Conservation (phyloP, 1,140 invertebrate species). For the Sitophilus oryzae region DNA sequence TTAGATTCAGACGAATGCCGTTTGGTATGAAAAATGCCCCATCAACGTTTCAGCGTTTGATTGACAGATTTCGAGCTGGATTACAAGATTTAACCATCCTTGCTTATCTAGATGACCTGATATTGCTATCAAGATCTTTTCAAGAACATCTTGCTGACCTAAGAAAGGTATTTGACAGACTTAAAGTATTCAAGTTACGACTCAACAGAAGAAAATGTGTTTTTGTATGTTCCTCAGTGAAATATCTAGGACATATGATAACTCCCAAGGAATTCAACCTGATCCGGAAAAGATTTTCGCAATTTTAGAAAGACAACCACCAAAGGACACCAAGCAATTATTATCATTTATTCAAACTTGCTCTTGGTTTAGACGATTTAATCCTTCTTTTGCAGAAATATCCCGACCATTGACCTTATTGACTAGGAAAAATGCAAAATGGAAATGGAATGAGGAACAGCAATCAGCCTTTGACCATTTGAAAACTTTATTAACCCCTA, state of each 20-base stretch:
- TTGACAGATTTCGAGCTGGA: constrained; percentile 10
- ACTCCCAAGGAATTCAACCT: not conserved
- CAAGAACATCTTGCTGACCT: not conserved
- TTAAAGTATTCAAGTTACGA: not conserved
- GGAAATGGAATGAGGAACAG: constrained; percentile 9
- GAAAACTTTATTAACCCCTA: constrained; percentile 2
- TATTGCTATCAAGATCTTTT: constrained; percentile 1
- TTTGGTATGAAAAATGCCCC: too few relatives aligned
- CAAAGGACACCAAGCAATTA: constrained; percentile 3
- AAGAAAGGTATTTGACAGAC: not conserved
- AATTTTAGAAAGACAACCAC: constrained; percentile 9
- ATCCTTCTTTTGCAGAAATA: constrained; percentile 12
- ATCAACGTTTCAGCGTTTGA: constrained; percentile 4
- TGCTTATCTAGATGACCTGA: constrained; percentile 20
- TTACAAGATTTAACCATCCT: constrained; percentile 1
- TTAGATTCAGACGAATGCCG: too few relatives aligned
- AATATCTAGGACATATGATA: constrained; percentile 5
- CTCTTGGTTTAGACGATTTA: constrained; percentile 12
- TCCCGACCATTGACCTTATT: constrained; percentile 9
- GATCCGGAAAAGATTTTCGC: constrained; percentile 14
- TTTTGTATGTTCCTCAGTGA: not conserved
- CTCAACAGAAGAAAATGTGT: constrained; percentile 1
- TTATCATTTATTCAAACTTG: constrained; percentile 5
- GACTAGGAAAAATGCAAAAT: constrained; percentile 14
- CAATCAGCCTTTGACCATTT: constrained; percentile 2